Percentiles rank a stretch among this genome's conserved stretches.
Evolutionary conservation across 2,797 vertebrate genomes (phyloP).

Genomic region (Semaprochilodus insignis): DNA sequence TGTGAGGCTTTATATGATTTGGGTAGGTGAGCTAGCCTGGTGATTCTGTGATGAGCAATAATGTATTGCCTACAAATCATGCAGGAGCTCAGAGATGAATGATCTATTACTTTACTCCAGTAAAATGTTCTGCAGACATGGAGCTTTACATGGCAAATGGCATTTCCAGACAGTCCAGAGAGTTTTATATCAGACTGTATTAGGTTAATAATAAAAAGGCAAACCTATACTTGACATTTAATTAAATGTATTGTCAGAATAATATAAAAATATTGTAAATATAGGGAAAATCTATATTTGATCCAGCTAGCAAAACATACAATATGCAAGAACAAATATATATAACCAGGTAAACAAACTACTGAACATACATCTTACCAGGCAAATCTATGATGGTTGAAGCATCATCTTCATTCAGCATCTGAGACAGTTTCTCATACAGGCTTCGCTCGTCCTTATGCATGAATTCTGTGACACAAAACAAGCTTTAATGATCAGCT

Average conservation of each 20-base stretch:
- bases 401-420: constrained; percentile 79
- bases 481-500: constrained; percentile 53
- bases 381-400: constrained; percentile 74
- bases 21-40: neutral
- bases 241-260: neutral
- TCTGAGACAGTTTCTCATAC: constrained; percentile 75
- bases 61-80: neutral
- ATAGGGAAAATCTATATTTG: neutral
- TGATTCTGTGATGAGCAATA: neutral
- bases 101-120: neutral
- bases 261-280: too few relatives aligned
- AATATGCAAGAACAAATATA: too few relatives aligned
- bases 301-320: neutral
- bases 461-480: constrained; percentile 69
- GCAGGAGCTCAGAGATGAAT: neutral
- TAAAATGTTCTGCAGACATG: neutral
- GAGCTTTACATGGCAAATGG: neutral
- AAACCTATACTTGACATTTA: neutral
- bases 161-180: neutral
- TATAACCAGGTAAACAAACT: neutral
- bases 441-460: constrained; percentile 76
- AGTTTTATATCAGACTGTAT: too few relatives aligned
- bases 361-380: constrained; percentile 69
- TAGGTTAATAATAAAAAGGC: too few relatives aligned
- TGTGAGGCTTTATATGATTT: constrained; percentile 15